These are phyloP conservation scores for Carapus acus DNA, from an alignment of 2,797 vertebrate species.

Conservation along the genomic window DNA sequence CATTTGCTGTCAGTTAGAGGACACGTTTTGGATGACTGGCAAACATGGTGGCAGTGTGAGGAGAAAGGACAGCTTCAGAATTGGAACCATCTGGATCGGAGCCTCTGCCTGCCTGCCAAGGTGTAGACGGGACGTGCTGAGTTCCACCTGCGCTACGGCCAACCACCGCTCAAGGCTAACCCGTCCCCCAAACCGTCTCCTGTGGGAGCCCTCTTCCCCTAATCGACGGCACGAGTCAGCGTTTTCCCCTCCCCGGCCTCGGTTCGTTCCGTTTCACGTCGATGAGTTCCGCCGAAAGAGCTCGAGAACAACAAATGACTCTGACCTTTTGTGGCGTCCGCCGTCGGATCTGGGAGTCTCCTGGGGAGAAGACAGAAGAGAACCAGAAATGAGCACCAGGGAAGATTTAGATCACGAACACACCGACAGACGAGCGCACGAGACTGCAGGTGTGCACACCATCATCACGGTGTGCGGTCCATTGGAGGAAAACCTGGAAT, in stretches of 20 bases:
- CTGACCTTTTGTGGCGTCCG: conserved; percentile 87
- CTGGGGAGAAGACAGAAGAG: conserved; percentile 64
- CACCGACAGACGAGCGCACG: too few relatives aligned
- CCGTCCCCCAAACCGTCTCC: too few relatives aligned
- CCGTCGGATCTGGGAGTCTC: conserved; percentile 79
- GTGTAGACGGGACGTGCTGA: conserved; percentile 28
- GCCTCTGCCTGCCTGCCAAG: conserved; percentile 7
- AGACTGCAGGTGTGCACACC: too few relatives aligned
- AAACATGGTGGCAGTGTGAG: too few relatives aligned
- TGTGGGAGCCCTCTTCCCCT: conserved; percentile 2
- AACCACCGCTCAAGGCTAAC: conserved; percentile 24
- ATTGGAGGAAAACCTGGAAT: too few relatives aligned
- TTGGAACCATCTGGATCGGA: conserved; percentile 24
- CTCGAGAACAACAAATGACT: conserved; percentile 50
- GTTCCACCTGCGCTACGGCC: conserved; percentile 42
- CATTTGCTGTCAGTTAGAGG: too few relatives aligned
- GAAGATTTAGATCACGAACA: neutral
- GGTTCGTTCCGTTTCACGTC: conserved; percentile 6
- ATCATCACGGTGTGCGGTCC: too few relatives aligned
- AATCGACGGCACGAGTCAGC: conserved; percentile 26
- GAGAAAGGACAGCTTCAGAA: conserved; percentile 5
- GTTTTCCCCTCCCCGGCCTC: conserved; percentile 16
- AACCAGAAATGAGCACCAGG: conserved; percentile 1
- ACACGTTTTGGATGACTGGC: too few relatives aligned
- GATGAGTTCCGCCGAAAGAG: conserved; percentile 19